These are phyloP conservation scores for Pomacea canaliculata DNA, from an alignment of 2,888 invertebrate genomes.

Conservation along the genomic window DNA sequence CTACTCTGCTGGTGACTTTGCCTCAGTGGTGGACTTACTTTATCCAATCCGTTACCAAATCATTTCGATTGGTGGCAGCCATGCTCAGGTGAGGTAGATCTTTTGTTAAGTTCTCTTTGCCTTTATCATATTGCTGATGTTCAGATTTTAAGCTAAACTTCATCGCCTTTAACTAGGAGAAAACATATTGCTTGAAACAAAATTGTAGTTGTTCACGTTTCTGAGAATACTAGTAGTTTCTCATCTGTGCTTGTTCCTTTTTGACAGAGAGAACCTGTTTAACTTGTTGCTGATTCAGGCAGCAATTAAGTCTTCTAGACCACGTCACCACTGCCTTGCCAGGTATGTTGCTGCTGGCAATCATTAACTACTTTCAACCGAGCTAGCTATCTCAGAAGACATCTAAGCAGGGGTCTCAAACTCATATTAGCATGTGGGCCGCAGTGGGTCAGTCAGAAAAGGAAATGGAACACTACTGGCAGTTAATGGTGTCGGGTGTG, in stretches of 20 bases:
- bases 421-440: too few species aligned
- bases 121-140: not conserved
- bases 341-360: constrained; percentile 50
- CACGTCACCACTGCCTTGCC: constrained; percentile 57
- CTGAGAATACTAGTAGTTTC: too few species aligned
- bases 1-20: constrained; percentile 65
- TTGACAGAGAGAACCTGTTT: constrained; percentile 68
- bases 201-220: not conserved
- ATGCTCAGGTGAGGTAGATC: constrained; percentile 68
- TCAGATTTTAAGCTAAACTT: too few species aligned
- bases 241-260: not conserved
- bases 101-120: not conserved
- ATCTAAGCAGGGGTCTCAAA: too few species aligned
- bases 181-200: not conserved
- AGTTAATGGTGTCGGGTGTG: too few species aligned
- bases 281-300: constrained; percentile 67
- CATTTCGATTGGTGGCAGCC: constrained; percentile 69
- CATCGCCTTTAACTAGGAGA: too few species aligned
- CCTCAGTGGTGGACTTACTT: constrained; percentile 61
- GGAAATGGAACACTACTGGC: too few species aligned
- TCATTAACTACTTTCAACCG: not conserved
- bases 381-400: too few species aligned
- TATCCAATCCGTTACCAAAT: constrained; percentile 65
- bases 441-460: too few species aligned
- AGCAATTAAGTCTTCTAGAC: constrained; percentile 58